phyloP scores from a whole-genome alignment of 2,888 invertebrate species.

The Catocala sponsa region DNA sequence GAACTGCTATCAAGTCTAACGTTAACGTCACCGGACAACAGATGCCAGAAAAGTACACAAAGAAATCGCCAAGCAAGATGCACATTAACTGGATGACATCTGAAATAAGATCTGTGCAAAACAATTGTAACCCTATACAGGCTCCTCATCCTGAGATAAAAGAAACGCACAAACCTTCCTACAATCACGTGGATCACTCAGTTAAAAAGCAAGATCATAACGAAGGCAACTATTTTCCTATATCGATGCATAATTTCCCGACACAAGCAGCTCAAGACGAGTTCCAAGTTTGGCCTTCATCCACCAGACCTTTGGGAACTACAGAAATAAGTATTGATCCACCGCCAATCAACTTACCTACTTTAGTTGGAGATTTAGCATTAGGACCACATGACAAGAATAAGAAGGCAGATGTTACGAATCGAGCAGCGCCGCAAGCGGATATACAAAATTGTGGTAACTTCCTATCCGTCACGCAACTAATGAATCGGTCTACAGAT shows the following conservation, averaged over 20 bases:
- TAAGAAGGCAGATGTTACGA: conserved; percentile 69
- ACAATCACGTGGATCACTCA: conserved; percentile 64
- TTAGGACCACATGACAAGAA: conserved; percentile 83
- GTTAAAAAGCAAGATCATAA: conserved; percentile 73
- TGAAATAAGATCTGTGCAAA: conserved; percentile 79
- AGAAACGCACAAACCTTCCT: conserved; percentile 67
- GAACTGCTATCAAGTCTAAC: conserved; percentile 63
- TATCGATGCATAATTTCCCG: conserved; percentile 79
- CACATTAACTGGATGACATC: conserved; percentile 87
- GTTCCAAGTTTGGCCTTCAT: conserved; percentile 80
- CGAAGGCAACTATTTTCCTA: conserved; percentile 78
- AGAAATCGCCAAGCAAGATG: conserved; percentile 82
- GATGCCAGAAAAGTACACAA: conserved; percentile 76
- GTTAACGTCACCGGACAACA: conserved; percentile 63
- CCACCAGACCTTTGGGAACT: conserved; percentile 77
- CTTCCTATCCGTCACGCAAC: conserved; percentile 82
- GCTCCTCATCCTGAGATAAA: conserved; percentile 63
- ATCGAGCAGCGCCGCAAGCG: conserved; percentile 63
- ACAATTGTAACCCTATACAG: conserved; percentile 63
- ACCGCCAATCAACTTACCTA: conserved; percentile 82
- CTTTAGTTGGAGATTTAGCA: conserved; percentile 81
- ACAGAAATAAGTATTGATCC: conserved; percentile 84
- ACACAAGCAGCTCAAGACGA: conserved; percentile 77
- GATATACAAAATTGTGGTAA: conserved; percentile 80
- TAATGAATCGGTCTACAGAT: conserved; percentile 82